Conservation (phyloP, 1,140 invertebrate species). For the Brachionus rubens region DNA sequence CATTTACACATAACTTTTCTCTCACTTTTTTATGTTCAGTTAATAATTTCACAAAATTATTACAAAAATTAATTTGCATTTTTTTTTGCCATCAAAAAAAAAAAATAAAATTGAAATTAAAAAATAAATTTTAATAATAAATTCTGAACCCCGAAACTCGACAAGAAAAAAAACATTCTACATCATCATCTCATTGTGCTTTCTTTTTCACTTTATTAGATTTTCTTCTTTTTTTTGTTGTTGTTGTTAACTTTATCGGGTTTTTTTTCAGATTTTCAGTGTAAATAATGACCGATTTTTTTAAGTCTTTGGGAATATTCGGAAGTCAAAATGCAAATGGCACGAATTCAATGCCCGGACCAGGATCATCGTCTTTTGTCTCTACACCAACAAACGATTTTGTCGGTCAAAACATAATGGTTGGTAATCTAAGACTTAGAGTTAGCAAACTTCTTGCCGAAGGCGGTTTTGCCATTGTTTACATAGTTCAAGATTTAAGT, state of each 20-base stretch:
- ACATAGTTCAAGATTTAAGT: slow-evolving; percentile 80
- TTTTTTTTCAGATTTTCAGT: slow-evolving; percentile 2
- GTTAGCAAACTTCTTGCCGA: slow-evolving; percentile 86
- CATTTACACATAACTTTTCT: too few species aligned
- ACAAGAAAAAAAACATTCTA: not conserved
- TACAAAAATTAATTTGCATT: not conserved
- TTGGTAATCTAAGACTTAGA: slow-evolving; percentile 79
- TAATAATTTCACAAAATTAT: too few species aligned
- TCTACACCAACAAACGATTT: slow-evolving; percentile 71
- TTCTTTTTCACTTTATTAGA: too few species aligned
- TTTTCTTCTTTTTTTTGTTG: too few species aligned
- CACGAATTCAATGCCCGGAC: not conserved
- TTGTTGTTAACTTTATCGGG: too few species aligned
- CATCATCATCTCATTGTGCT: slow-evolving; percentile 3
- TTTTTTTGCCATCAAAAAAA: not conserved
- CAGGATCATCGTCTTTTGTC: not conserved
- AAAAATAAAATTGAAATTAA: slow-evolving; percentile 12
- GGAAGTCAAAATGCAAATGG: slow-evolving; percentile 54
- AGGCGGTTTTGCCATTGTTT: slow-evolving; percentile 93
- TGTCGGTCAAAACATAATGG: slow-evolving; percentile 81
- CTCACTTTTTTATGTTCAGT: too few species aligned
- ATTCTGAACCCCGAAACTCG: slow-evolving; percentile 16
- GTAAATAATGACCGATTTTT: slow-evolving; percentile 77
- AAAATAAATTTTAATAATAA: slow-evolving; percentile 32
- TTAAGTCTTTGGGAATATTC: slow-evolving; percentile 81